These are phyloP conservation scores for Indicator indicator DNA, from an alignment of 2,113 vertebrate species.

Conservation along the genomic window DNA sequence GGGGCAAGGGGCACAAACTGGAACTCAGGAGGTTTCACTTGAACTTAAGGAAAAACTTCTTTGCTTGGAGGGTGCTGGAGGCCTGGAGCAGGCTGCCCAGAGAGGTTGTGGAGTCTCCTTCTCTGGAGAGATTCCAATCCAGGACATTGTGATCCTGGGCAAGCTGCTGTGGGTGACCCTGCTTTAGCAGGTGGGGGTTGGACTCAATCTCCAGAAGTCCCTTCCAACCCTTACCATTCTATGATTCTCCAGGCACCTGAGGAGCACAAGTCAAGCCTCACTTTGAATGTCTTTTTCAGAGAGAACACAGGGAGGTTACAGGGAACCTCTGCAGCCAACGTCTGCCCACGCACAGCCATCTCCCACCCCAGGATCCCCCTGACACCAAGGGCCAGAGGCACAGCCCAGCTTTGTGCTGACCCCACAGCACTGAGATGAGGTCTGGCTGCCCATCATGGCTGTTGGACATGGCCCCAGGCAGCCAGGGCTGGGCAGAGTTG, in stretches of 20 bases:
- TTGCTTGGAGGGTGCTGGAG: too few species aligned
- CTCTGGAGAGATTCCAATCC: too few species aligned
- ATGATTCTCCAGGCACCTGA: not conserved
- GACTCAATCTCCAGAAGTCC: too few species aligned
- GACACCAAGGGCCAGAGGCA: accelerated
- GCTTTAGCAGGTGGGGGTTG: too few species aligned
- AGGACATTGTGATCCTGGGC: too few species aligned
- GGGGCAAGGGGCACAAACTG: too few species aligned
- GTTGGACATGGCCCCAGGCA: accelerated
- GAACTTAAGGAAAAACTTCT: too few species aligned
- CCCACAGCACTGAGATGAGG: not conserved
- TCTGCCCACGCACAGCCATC: not conserved
- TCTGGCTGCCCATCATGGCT: not conserved
- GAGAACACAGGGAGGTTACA: accelerated
- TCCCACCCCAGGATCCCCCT: not conserved
- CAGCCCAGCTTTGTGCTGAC: not conserved
- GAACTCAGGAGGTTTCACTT: too few species aligned
- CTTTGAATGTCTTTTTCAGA: not conserved
- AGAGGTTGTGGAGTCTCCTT: too few species aligned
- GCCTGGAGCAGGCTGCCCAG: too few species aligned
- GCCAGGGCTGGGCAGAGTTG: not conserved
- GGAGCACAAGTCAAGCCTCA: accelerated
- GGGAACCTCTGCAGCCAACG: accelerated
- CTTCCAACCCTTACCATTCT: too few species aligned
- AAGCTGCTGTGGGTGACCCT: too few species aligned